Evolutionary conservation across 2,113 vertebrate genomes (phyloP).

Genomic region (Todiramphus saurophagus): DNA sequence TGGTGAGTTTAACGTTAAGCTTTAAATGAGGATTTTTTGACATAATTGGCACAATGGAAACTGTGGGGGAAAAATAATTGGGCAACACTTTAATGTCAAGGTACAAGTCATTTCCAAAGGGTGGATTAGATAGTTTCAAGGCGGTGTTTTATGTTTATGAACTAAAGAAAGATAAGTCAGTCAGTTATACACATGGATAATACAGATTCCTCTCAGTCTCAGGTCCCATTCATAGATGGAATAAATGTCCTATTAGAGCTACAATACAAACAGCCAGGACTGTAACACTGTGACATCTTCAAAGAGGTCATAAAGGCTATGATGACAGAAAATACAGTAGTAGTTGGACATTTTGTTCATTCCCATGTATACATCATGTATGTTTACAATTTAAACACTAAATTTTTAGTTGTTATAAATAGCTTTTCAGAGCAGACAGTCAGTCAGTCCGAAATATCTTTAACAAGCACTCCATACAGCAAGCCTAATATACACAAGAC

Average conservation of each 20-base stretch:
- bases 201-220: background rate
- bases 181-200: background rate
- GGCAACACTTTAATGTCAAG: background rate
- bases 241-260: background rate
- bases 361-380: background rate
- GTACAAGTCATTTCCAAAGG: background rate
- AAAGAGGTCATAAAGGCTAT: background rate
- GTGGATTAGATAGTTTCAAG: background rate
- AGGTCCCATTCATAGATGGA: background rate
- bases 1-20: constrained; percentile 73
- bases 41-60: background rate
- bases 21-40: background rate
- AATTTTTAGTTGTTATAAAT: background rate
- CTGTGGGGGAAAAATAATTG: background rate
- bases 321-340: background rate
- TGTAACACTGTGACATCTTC: background rate
- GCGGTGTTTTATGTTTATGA: background rate
- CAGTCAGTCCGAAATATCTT: background rate
- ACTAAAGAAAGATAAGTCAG: background rate
- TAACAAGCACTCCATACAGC: background rate
- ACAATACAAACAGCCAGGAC: background rate
- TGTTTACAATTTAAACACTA: background rate
- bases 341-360: background rate
- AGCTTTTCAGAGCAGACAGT: background rate
- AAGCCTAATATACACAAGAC: background rate